Conservation (phyloP, 37 sponge, comb jelly and placozoan species). For the Beroe ovata region DNA sequence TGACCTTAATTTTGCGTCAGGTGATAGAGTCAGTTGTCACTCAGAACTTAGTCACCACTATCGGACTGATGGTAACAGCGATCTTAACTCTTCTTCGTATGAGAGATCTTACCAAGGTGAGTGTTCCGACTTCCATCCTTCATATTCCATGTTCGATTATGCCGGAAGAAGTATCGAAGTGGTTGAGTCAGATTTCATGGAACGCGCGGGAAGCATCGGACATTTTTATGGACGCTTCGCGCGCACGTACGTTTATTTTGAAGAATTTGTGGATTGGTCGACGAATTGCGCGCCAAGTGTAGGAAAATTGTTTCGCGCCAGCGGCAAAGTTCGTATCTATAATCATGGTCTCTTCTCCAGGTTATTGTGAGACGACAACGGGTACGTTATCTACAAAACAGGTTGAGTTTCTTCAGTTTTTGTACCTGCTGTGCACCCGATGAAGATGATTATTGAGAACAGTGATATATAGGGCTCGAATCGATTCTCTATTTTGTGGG, state of each 20-base stretch:
- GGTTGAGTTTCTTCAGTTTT: constrained; percentile 30
- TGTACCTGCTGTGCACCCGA: constrained; percentile 36
- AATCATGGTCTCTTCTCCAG: no score
- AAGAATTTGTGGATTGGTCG: not conserved
- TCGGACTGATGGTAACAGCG: constrained; percentile 55
- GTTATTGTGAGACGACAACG: constrained; percentile 19
- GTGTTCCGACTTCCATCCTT: no score
- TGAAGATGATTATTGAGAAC: not conserved
- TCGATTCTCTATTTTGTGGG: no score
- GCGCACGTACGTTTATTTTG: not conserved
- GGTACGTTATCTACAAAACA: constrained; percentile 45
- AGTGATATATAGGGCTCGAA: not conserved
- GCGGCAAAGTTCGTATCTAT: no score
- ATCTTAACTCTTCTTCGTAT: constrained; percentile 31
- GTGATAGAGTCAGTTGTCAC: constrained; percentile 25
- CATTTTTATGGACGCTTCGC: not conserved
- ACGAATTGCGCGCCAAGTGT: no score
- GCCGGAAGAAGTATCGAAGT: not conserved
- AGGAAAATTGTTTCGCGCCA: no score
- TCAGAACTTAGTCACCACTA: constrained; percentile 14
- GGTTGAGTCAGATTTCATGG: no score
- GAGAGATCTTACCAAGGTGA: constrained; percentile 39
- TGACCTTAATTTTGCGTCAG: no score
- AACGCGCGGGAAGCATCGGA: not conserved
- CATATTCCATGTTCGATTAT: not conserved